phyloP scores from a whole-genome alignment of 2,888 invertebrate genomes.

The Morpho deidamia region DNA sequence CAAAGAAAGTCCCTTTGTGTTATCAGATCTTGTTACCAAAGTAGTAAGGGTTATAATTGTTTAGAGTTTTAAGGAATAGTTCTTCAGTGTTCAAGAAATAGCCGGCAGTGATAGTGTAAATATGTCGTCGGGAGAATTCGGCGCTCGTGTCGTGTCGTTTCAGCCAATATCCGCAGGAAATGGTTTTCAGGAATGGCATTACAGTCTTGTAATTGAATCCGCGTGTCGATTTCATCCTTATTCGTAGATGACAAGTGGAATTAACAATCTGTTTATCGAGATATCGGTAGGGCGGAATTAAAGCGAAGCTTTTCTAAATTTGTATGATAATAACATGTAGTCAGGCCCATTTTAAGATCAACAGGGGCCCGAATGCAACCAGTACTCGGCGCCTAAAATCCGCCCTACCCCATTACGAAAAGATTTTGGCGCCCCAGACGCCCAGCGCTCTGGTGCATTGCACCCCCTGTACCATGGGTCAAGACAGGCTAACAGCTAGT shows the following conservation, averaged over 20 bases:
- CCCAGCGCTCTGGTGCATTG: no score
- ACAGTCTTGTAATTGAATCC: constrained; percentile 70
- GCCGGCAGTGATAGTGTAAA: constrained; percentile 48
- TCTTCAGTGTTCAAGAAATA: constrained; percentile 22
- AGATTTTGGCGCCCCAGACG: no score
- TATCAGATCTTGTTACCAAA: constrained; percentile 11
- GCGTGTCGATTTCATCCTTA: constrained; percentile 51
- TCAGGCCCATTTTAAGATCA: no score
- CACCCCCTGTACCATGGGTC: no score
- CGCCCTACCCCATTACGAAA: no score
- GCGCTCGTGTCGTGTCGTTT: constrained; percentile 45
- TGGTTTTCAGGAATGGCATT: constrained; percentile 49
- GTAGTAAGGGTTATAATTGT: constrained; percentile 11
- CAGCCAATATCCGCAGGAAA: constrained; percentile 73
- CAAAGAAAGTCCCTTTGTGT: background rate
- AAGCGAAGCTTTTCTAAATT: no score
- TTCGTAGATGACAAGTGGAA: background rate
- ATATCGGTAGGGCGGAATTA: no score
- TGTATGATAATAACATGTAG: no score
- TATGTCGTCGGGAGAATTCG: constrained; percentile 66
- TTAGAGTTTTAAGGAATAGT: background rate
- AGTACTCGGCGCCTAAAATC: no score
- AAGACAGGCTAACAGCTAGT: no score
- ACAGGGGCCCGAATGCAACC: no score
- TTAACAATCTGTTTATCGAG: no score